phyloP scores from a whole-genome alignment of 2,888 invertebrate species.

The Carpatolechia fugitivella region DNA sequence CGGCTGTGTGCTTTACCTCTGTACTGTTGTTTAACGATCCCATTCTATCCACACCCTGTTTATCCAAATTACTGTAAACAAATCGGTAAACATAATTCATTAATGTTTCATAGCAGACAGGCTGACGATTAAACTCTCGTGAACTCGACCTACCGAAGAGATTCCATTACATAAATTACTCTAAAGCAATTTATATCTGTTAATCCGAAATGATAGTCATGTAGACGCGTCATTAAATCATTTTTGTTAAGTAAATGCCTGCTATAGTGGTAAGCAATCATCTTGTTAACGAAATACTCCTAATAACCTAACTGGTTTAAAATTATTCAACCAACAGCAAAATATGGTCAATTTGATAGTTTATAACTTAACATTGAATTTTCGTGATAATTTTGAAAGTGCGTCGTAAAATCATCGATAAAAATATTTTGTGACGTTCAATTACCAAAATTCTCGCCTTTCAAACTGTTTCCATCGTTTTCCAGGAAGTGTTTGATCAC shows the following conservation, averaged over 20 bases:
- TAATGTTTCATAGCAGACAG: conserved; percentile 18
- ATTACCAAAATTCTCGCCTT: conserved; percentile 43
- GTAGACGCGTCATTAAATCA: conserved; percentile 41
- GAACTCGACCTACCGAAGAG: conserved; percentile 16
- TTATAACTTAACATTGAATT: conserved; percentile 44
- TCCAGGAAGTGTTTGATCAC: conserved; percentile 36
- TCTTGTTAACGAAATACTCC: conserved; percentile 45
- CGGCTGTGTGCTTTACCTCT: conserved; percentile 43
- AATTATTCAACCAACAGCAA: conserved; percentile 37
- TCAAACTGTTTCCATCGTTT: conserved; percentile 21
- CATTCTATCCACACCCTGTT: conserved; percentile 30
- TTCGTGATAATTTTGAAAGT: conserved; percentile 42
- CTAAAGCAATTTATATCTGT: conserved; percentile 33
- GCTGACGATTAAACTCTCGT: conserved; percentile 21
- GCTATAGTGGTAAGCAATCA: conserved; percentile 43
- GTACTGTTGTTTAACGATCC: conserved; percentile 43
- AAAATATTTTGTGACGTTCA: conserved; percentile 39
- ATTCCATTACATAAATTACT: conserved; percentile 36
- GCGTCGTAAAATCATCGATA: conserved; percentile 38
- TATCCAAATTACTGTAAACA: conserved; percentile 35
- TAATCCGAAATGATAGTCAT: conserved; percentile 36
- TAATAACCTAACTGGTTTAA: conserved; percentile 47
- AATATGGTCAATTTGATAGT: conserved; percentile 33
- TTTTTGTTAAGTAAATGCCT: conserved; percentile 34
- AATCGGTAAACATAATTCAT: conserved; percentile 26